Base-by-base conservation (phyloP, 2,797 vertebrate genomes). In the Centroberyx gerrardi region DNA sequence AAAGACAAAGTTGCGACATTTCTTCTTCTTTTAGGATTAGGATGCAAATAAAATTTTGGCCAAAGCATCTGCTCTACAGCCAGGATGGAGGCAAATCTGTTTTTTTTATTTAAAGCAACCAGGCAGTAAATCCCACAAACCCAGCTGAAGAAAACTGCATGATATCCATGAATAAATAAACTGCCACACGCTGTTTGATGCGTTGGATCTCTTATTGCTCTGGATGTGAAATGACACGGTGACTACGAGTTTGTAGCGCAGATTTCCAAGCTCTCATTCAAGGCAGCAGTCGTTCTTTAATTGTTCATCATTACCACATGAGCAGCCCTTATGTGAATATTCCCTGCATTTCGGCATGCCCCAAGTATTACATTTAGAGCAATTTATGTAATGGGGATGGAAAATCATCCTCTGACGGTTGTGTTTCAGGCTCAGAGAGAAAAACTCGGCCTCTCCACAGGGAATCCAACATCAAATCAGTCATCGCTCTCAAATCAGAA, bases 321-420 rank as follows among this genome's bases (percentile, higher is more conserved):
- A 72, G 49, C 51, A 68, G 68, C 29, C 62, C 74, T 75, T 79
- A 54, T 74, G 82, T 83, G 72, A 86, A 74, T 71, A 80, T 68
- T 58, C 8, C 8, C 48, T 27, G 18, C 72, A 40, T 83, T 84
- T 75, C 80, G 70, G 68, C 69, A 52, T 9, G 55, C 68, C 59
- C 66, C 55, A 42, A 44, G 72, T 73, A 73, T 81, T 85, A 82
- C 71, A 72, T 75, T 62, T 63, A 31, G 69, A 78, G 51, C 53
- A 62, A 56, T 77, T 71, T 84, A 60, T 68, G 17, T 44, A 44
- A 67, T 38, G 60, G 38, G 51, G 59, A 67, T 68, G 72, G 74
- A 73, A 82, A 84, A 71, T 75, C 42, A 61, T 76, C 69, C 13
- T 87, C 58, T 83, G 74, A 81, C 81, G 78, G 75, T 63, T 70